phyloP scores from a whole-genome alignment of 2,797 vertebrate genomes.

The Sternotherus odoratus region DNA sequence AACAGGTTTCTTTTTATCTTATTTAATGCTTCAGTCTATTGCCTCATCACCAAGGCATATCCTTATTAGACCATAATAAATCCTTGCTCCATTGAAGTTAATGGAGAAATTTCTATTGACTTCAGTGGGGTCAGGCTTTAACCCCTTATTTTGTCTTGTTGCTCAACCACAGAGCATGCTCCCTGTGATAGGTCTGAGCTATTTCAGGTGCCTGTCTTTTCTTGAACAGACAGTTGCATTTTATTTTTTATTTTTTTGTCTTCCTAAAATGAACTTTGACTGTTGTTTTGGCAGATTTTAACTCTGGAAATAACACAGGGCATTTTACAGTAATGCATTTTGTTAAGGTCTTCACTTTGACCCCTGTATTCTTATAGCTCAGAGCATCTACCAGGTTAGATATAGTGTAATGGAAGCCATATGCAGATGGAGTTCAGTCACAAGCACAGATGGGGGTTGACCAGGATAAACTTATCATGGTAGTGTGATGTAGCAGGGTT shows the following conservation, averaged over 20 bases:
- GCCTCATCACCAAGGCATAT: background rate
- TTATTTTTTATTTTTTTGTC: background rate
- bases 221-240: background rate
- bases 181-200: background rate
- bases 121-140: background rate
- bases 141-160: background rate
- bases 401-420: background rate
- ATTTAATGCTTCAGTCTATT: conserved; percentile 1
- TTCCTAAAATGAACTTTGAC: background rate
- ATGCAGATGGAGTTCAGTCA: background rate
- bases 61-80: background rate
- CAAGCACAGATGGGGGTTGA: background rate
- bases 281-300: background rate
- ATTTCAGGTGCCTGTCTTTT: background rate
- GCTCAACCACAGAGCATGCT: background rate
- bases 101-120: background rate
- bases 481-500: background rate
- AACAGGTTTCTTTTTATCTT: background rate
- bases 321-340: background rate
- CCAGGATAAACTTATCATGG: background rate
- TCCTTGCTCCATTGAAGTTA: background rate
- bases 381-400: background rate
- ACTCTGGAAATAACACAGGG: background rate
- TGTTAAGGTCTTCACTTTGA: background rate
- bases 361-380: background rate